These are phyloP conservation scores for Troglohyphantes excavatus DNA, from an alignment of 2,888 invertebrate species.

Conservation along the genomic window DNA sequence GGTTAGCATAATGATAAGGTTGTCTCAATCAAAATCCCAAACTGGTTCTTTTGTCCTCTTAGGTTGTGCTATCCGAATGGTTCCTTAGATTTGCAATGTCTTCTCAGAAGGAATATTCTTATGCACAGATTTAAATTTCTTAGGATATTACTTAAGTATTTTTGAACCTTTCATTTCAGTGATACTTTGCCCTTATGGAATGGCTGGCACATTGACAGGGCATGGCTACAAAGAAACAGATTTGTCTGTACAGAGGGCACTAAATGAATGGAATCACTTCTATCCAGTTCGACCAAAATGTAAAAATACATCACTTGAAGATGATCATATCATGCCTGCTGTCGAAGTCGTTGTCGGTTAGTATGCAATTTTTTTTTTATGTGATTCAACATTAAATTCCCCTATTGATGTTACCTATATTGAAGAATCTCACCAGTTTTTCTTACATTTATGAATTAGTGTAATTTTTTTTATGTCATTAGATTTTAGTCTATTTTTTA, in stretches of 20 bases:
- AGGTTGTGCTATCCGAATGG: no score
- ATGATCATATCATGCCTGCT: constrained; percentile 84
- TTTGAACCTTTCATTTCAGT: constrained; percentile 86
- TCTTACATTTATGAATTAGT: no score
- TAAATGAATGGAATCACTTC: constrained; percentile 97
- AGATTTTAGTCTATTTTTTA: no score
- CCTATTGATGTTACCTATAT: no score
- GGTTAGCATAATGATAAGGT: no score
- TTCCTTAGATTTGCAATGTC: no score
- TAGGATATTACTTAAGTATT: neutral
- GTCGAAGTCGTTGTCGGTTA: constrained; percentile 85
- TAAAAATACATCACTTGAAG: constrained; percentile 81
- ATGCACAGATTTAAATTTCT: no score
- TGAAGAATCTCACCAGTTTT: neutral
- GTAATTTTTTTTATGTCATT: no score
- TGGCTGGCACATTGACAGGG: constrained; percentile 95
- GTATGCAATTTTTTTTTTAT: constrained; percentile 75
- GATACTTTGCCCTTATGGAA: constrained; percentile 96
- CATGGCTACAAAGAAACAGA: constrained; percentile 88
- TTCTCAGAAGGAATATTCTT: no score
- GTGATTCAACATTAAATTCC: neutral
- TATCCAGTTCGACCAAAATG: constrained; percentile 87
- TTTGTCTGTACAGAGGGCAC: constrained; percentile 88
- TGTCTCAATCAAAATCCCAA: no score
- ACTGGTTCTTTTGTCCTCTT: no score